A percentile compares a stretch with the other conserved stretches of the same genome.
phyloP scores from a whole-genome alignment of 2,113 vertebrate genomes.

The Cyphotilapia sp. region DNA sequence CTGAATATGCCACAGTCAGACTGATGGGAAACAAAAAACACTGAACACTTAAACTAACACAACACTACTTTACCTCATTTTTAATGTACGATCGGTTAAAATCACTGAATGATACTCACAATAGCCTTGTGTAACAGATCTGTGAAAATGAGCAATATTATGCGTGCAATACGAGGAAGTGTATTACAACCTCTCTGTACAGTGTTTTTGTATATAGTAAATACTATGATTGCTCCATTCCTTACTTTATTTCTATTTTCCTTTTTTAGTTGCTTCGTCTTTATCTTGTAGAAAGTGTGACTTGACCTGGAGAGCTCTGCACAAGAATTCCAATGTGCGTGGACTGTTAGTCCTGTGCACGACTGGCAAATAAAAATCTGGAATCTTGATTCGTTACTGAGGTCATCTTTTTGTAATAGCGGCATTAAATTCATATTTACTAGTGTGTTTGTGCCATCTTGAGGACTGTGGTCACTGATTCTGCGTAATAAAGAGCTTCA shows the following conservation, averaged over 20 bases:
- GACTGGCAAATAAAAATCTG: neutral
- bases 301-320: neutral
- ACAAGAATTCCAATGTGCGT: neutral
- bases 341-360: neutral
- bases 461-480: neutral
- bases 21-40: neutral
- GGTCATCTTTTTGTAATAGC: neutral
- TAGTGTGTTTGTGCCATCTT: neutral
- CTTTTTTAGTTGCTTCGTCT: neutral
- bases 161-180: neutral
- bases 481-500: neutral
- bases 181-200: fast-evolving
- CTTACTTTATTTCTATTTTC: neutral
- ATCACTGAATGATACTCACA: neutral
- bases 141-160: neutral
- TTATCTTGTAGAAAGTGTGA: neutral
- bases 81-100: neutral
- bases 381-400: neutral
- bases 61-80: neutral
- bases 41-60: neutral
- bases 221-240: neutral
- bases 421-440: neutral
- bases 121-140: neutral
- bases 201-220: fast-evolving
- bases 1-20: neutral